Evolutionary conservation across 2,888 invertebrate genomes (phyloP), one percentile per base, ranked within the genome.

Genomic region (Acleris laterana): DNA sequence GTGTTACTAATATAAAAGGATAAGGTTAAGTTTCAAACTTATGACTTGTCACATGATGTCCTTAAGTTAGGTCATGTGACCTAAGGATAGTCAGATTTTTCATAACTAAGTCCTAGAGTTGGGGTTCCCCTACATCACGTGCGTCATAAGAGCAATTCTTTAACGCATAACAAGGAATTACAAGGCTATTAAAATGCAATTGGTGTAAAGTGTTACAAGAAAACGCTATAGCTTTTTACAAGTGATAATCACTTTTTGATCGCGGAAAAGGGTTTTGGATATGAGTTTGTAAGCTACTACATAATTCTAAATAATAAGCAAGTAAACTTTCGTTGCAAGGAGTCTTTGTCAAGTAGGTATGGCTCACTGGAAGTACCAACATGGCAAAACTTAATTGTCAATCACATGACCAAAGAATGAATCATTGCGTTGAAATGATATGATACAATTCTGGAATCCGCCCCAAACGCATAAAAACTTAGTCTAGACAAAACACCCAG

Each of bases 321-420:
- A 51, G 38, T 19, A 3, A 50, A 50, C 19, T 38, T 17, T 20
- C 16, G 50, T 56, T 63, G 53, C 22, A 42, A 22, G 13, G 52
- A 66, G 32, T 56, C 59, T 68, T 61, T 53, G 61, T 55, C 42
- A 51, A 52, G 65, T 63, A 62, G 44, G 44, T 63, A 62, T 48
- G 44, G 49, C 63, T 72, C 70, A 68, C 44, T 80, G 83, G 73
- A 80, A 75, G 77, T 83, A 77, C 83, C 84, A 84, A 87, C 85
- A 71, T 78, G 72, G 72, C 63, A 65, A 65, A 72, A 69, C 66
- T 70, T 74, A 75, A 62, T 53, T 68, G 62, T 79, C 77, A 78
- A 82, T 88, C 89, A 88, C 88, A 86, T 88, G 88, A 88, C 77
- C 70, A 70, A 71, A 71, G 70, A 78, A 73, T 78, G 73, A 74